Conservation (phyloP, 2,113 vertebrate genomes). For the Dasyprocta punctata region DNA sequence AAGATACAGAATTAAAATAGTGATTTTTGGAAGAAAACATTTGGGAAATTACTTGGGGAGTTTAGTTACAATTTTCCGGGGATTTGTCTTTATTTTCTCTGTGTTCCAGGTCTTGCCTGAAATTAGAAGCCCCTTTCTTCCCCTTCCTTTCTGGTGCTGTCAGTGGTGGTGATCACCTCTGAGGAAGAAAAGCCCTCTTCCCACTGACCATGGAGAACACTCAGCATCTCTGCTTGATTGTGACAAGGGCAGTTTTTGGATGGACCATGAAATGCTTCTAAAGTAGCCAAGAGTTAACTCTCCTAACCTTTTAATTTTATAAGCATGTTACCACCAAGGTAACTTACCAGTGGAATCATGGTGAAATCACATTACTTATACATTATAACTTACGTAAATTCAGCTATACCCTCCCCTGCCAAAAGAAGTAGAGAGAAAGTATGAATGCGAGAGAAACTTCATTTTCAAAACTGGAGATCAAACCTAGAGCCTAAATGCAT, state of each 20-base stretch:
- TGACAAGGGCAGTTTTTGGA: constrained; percentile 66
- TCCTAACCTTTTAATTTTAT: constrained; percentile 66
- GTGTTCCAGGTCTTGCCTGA: constrained; percentile 74
- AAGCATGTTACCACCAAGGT: constrained; percentile 67
- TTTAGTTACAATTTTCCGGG: constrained; percentile 65
- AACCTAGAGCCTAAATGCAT: not conserved
- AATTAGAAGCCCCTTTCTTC: constrained; percentile 65
- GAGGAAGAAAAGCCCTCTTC: constrained; percentile 71
- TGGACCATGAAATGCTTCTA: constrained; percentile 71
- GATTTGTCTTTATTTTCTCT: constrained; percentile 73
- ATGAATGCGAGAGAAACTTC: constrained; percentile 17
- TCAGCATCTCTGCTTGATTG: constrained; percentile 67
- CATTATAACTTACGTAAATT: constrained; percentile 45
- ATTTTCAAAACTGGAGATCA: not conserved
- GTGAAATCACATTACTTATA: constrained; percentile 63
- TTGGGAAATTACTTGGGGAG: constrained; percentile 41
- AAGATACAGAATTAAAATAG: not conserved
- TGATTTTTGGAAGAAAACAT: constrained; percentile 35
- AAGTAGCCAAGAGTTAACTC: constrained; percentile 67
- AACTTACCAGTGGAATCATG: constrained; percentile 61
- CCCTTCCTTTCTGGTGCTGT: constrained; percentile 63
- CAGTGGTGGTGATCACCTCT: constrained; percentile 61
- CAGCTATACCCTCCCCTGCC: not conserved
- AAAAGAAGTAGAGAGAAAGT: not conserved
- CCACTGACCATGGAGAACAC: constrained; percentile 67